Evolutionary conservation across 2,888 invertebrate genomes (phyloP), one percentile per base, ranked within the genome.

Genomic region (Hirtodrosophila cameraria): DNA sequence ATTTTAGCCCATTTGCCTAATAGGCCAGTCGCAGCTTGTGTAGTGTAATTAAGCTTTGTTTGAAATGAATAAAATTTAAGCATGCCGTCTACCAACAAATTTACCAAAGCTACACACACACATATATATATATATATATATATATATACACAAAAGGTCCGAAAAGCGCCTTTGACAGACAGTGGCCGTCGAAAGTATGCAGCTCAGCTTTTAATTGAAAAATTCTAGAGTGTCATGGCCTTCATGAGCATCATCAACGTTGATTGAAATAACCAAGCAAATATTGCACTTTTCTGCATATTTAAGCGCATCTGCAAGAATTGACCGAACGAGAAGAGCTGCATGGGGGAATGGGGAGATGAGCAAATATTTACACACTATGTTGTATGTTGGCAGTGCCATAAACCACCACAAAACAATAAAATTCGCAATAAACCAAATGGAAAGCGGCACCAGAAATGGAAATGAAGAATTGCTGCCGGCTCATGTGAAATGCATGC

Each of bases 371-470:
- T 82, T 80, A 82, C 72, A 76, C 55, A 58, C 43, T 42, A 23
- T 23, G 8, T 23, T 23, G 8, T 23, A 60, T 61, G 69, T 49
- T 76, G 60, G 25, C 52, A 28, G 28, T 46, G 48, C 71, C 71
- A 76, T 80, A 68, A 79, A 82, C 57, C 67, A 80, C 75, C 80
- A 60, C 77, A 72, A 72, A 83, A 83, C 80, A 83, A 83, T 80
- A 80, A 83, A 83, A 83, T 65, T 80, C 80, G 77, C 83, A 80
- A 80, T 80, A 83, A 80, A 61, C 80, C 83, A 79, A 79, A 82
- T 82, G 79, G 79, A 79, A 82, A 79, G 62, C 73, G 70, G 64
- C 72, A 72, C 57, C 73, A 62, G 74, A 59, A 70, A 70, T 71
- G 71, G 46, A 71, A 55, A 62, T 71, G 70, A 66, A 66, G 61